A percentile compares a stretch with the other conserved stretches of the same genome.
phyloP scores from a whole-genome alignment of 2,888 invertebrate species.

The Drosophila diplacantha region DNA sequence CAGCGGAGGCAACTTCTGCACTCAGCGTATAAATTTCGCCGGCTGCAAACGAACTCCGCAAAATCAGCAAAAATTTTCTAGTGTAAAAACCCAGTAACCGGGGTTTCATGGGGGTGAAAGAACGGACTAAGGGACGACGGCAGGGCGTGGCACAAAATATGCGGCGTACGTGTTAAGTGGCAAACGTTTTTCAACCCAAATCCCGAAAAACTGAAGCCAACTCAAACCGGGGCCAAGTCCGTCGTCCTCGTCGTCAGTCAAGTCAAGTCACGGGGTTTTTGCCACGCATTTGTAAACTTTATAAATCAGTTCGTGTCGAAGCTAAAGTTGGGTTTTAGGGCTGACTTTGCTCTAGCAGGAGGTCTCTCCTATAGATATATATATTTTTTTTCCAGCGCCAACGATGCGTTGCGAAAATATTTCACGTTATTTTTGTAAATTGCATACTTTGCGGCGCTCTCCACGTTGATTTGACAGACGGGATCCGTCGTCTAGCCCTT shows the following conservation, averaged over 20 bases:
- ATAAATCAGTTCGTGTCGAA: constrained; percentile 72
- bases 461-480: constrained; percentile 61
- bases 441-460: constrained; percentile 66
- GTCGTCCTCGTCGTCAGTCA: constrained; percentile 37
- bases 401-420: constrained; percentile 56
- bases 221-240: constrained; percentile 27
- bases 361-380: not conserved
- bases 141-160: constrained; percentile 65
- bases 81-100: constrained; percentile 50
- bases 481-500: constrained; percentile 19
- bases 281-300: constrained; percentile 72
- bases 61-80: constrained; percentile 66
- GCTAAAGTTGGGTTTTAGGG: constrained; percentile 48
- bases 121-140: not conserved
- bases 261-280: constrained; percentile 71
- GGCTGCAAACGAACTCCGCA: constrained; percentile 50
- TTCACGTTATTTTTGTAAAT: constrained; percentile 58
- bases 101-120: not conserved
- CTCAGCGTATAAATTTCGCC: constrained; percentile 59
- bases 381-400: constrained; percentile 24
- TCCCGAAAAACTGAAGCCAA: constrained; percentile 39
- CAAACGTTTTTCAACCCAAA: constrained; percentile 67
- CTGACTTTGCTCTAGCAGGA: constrained; percentile 16
- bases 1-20: constrained; percentile 47
- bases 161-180: constrained; percentile 72